Evolutionary conservation across 1,140 invertebrate genomes (phyloP).

Genomic region (Linepithema humile): DNA sequence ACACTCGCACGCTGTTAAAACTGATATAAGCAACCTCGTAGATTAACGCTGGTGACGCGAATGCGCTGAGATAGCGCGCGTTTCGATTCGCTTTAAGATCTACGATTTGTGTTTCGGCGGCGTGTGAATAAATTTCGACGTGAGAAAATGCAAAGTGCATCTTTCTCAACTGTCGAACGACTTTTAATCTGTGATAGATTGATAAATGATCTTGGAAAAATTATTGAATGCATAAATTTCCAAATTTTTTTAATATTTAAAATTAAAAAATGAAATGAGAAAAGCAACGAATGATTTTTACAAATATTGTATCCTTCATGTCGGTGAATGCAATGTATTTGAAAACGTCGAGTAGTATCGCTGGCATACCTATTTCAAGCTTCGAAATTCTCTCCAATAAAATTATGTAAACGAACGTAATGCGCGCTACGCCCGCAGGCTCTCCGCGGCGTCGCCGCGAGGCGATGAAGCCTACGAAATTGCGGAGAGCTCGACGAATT

Average conservation of each 20-base stretch:
- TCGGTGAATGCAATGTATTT: neutral
- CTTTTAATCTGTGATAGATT: too few relatives aligned
- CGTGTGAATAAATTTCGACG: constrained; percentile 1
- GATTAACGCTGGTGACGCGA: neutral
- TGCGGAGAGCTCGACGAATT: constrained; percentile 11
- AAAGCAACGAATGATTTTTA: too few relatives aligned
- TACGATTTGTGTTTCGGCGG: neutral
- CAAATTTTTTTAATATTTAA: too few relatives aligned
- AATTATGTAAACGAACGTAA: neutral
- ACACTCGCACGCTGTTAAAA: neutral
- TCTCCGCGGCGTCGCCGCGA: neutral
- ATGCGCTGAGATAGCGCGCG: neutral
- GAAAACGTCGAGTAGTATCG: neutral
- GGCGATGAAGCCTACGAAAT: constrained; percentile 25
- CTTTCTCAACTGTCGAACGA: too few relatives aligned
- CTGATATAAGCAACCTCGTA: neutral
- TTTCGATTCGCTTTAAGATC: neutral
- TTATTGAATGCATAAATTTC: too few relatives aligned
- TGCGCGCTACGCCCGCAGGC: neutral
- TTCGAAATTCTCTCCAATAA: neutral
- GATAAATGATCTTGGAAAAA: too few relatives aligned
- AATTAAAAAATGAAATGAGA: too few relatives aligned
- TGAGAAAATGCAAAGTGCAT: neutral
- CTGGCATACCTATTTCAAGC: neutral
- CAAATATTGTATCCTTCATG: too few relatives aligned